Evolutionary conservation across 2,113 vertebrate genomes (phyloP).

Genomic region (Otis tarda): DNA sequence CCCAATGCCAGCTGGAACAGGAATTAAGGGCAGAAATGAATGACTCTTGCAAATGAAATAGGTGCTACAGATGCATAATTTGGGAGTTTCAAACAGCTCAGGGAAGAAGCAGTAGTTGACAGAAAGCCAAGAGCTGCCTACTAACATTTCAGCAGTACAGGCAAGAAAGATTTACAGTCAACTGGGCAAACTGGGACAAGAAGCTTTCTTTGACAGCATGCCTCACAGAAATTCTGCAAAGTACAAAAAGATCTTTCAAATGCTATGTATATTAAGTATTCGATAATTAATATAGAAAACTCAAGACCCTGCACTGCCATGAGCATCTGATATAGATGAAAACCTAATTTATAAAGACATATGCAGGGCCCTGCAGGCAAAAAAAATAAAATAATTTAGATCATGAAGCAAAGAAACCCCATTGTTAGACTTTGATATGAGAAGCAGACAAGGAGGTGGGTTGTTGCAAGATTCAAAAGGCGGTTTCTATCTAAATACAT

Average conservation of each 20-base stretch:
- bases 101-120: not conserved
- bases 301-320: not conserved
- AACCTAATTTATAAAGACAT: conserved; percentile 4
- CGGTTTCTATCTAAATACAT: not conserved
- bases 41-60: not conserved
- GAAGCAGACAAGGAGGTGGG: not conserved
- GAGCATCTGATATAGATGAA: not conserved
- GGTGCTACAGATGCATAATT: not conserved
- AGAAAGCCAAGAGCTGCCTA: not conserved
- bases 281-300: conserved; percentile 27
- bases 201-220: not conserved
- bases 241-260: conserved; percentile 9
- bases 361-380: not conserved
- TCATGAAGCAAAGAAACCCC: conserved; percentile 9
- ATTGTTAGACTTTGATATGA: not conserved
- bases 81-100: conserved; percentile 16
- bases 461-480: not conserved
- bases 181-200: not conserved
- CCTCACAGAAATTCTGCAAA: conserved; percentile 35
- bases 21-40: conserved; percentile 27
- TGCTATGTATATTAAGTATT: not conserved
- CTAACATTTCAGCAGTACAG: not conserved
- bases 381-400: not conserved
- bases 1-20: not conserved
- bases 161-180: not conserved